Evolutionary conservation across 92 coral and sea anemone species (phyloP).

Genomic region (Anthopleura xanthogrammica): DNA sequence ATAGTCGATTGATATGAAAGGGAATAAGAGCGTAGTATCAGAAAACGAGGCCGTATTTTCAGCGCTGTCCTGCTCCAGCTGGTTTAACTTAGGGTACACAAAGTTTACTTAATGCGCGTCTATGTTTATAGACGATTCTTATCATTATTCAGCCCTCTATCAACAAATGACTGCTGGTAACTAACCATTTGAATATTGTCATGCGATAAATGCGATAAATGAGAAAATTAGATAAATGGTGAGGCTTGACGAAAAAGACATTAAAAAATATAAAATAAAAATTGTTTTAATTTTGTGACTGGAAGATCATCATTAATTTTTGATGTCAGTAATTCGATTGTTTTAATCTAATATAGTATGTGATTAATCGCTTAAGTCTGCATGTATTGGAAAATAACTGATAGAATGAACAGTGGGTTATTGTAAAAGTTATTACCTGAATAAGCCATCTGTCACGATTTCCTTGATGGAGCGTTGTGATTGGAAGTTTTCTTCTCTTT

Average conservation of each 20-base stretch:
- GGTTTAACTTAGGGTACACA: not conserved
- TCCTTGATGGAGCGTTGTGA: too few relatives aligned
- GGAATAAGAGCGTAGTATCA: too few relatives aligned
- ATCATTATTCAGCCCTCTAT: not conserved
- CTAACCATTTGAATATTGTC: not conserved
- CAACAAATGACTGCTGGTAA: not conserved
- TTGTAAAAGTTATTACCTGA: too few relatives aligned
- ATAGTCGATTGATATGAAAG: not conserved
- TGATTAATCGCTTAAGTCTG: not conserved
- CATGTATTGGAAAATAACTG: too few relatives aligned
- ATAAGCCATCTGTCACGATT: too few relatives aligned
- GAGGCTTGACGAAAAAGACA: not conserved
- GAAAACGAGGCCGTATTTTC: not conserved
- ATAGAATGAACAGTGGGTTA: too few relatives aligned
- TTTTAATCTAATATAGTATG: too few relatives aligned
- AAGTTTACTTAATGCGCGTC: conserved; percentile 1
- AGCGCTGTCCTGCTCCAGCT: not conserved
- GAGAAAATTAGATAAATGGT: not conserved
- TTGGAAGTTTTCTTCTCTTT: too few relatives aligned
- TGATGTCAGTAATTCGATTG: too few relatives aligned
- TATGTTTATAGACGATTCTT: not conserved
- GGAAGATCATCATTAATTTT: not conserved
- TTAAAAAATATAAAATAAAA: not conserved
- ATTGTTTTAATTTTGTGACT: not conserved
- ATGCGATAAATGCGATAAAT: not conserved